These are phyloP conservation scores for Apamea epomidion DNA, from an alignment of 2,888 invertebrate species.

Conservation along the genomic window DNA sequence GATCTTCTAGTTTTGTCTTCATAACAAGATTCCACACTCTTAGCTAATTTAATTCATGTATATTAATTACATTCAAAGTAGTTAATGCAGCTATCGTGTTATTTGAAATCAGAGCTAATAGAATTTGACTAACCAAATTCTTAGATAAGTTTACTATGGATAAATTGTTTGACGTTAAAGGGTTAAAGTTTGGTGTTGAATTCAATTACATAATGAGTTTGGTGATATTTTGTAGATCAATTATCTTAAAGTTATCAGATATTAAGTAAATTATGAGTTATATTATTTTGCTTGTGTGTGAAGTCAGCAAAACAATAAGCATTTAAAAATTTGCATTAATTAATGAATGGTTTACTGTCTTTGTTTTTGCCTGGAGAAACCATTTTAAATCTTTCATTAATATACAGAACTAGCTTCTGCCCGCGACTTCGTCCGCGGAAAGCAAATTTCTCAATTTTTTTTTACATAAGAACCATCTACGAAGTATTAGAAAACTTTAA, in stretches of 20 bases:
- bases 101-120: constrained; percentile 23
- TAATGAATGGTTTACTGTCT: not conserved
- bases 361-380: not conserved
- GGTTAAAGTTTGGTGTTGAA: constrained; percentile 19
- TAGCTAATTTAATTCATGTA: constrained; percentile 57
- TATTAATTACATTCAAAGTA: constrained; percentile 31
- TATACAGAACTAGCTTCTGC: not conserved
- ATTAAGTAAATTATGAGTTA: not conserved
- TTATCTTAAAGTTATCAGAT: not conserved
- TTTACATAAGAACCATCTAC: no score
- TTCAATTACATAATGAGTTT: not conserved
- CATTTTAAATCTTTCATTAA: not conserved
- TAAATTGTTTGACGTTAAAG: constrained; percentile 9
- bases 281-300: no score
- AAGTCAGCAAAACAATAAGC: not conserved
- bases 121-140: constrained; percentile 31
- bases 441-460: no score
- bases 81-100: constrained; percentile 54
- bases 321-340: not conserved
- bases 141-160: not conserved
- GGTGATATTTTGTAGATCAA: not conserved
- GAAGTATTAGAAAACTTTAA: no score
- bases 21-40: constrained; percentile 34
- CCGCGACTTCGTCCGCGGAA: no score
- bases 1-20: constrained; percentile 3